Evolutionary conservation across 2,797 vertebrate species (phyloP), one percentile per base, ranked within the genome.

Genomic region (Propithecus perrieri): DNA sequence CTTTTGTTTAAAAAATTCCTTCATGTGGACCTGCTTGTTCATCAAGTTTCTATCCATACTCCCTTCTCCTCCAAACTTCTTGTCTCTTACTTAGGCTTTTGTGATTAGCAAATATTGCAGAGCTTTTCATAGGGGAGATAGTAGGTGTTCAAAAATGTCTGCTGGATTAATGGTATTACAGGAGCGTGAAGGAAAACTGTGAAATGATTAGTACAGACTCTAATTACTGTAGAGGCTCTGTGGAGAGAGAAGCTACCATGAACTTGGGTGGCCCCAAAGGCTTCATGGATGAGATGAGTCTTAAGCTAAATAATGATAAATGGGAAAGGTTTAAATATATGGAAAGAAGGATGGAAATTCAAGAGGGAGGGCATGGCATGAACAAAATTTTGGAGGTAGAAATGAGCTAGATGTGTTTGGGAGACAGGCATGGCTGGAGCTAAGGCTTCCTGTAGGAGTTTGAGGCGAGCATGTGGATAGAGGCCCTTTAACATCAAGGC

Each of bases 61-160:
- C 50, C 30, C 55, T 90, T 76, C 35, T 76, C 30, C 26, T 89
- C 38, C n/a, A 84, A 80, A 28, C 41, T 41, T 91, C 17, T 71
- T 89, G 2, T 89, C 83, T 94, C n/a, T 96, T 85, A 72, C 17
- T 59, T 79, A 69, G 74, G 10, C 24, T 63, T 88, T 76, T 92
- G 28, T 41, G 48, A 86, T 81, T 69, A 95, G n/a, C 24, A 75
- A 89, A 74, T 94, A 89, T 72, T 50, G 74, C 24, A 96, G 38
- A 75, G 38, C 22, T 13, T 53, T 11, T 38, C 53, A 81, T 33
- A 46, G 63, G 35, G 57, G 55, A 74, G 41, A 72, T 59, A 26
- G 35, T 63, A 80, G 30, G 26, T 93, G 46, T 7, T 95, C 74
- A 57, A 55, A 94, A 87, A 74, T 75, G n/a, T 78, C 76, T 92